Conservation (phyloP, 64 coral and sea anemone species). For the Montipora sp. region DNA sequence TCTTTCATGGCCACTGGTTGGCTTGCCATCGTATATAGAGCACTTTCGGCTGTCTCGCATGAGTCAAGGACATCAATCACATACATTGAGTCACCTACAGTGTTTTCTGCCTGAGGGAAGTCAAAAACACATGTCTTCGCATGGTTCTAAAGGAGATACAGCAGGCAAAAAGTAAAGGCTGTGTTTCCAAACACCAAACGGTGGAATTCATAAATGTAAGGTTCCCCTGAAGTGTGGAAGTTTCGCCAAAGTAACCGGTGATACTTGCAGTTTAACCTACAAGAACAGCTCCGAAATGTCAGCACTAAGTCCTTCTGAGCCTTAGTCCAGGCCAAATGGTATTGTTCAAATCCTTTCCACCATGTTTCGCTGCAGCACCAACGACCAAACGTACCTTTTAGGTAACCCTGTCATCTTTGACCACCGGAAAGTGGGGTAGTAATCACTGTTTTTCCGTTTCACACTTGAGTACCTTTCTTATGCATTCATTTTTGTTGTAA, state of each 20-base stretch:
- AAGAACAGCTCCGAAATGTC: constrained; percentile 40
- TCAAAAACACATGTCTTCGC: constrained; percentile 23
- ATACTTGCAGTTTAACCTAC: no score
- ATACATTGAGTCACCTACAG: constrained; percentile 43
- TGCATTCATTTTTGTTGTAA: constrained; percentile 33
- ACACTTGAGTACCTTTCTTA: constrained; percentile 11
- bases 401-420: constrained; percentile 27
- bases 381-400: constrained; percentile 58
- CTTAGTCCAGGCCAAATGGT: constrained; percentile 45
- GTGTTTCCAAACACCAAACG: constrained; percentile 60
- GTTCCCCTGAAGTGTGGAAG: no score
- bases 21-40: neutral
- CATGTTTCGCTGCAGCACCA: constrained; percentile 46
- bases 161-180: constrained; percentile 31
- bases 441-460: constrained; percentile 3
- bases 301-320: constrained; percentile 64
- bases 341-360: constrained; percentile 62
- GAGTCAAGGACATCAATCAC: constrained; percentile 54
- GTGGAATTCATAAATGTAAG: neutral
- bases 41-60: constrained; percentile 31
- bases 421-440: constrained; percentile 19
- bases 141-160: constrained; percentile 64
- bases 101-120: constrained; percentile 54
- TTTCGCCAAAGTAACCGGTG: no score
- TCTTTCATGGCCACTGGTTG: no score